These are phyloP conservation scores for Halcyon chelicuti DNA, from an alignment of 2,797 vertebrate genomes.

Conservation along the genomic window DNA sequence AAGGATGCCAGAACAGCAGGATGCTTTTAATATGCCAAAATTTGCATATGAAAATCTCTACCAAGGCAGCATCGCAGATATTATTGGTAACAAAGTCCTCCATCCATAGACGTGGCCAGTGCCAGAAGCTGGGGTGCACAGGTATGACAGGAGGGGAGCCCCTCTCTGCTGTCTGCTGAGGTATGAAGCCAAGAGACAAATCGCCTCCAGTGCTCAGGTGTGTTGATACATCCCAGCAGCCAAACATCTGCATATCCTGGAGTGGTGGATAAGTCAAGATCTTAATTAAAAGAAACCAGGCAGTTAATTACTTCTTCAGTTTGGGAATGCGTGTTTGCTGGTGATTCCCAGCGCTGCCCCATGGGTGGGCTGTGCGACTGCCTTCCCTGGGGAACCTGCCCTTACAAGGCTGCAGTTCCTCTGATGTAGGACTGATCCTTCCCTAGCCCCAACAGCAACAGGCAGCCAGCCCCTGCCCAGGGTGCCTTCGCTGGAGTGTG, in stretches of 20 bases:
- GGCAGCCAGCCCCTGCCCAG: not conserved
- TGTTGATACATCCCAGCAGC: constrained; percentile 39
- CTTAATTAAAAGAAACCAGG: constrained; percentile 44
- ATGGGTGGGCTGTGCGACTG: constrained; percentile 34
- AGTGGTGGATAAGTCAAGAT: constrained; percentile 43
- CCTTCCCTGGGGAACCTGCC: not conserved
- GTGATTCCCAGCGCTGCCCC: constrained; percentile 1
- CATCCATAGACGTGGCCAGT: not conserved
- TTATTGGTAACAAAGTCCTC: not conserved
- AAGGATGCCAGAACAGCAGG: not conserved
- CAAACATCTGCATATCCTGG: constrained; percentile 59
- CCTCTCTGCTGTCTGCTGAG: not conserved
- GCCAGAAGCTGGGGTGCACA: not conserved
- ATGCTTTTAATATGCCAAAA: not conserved
- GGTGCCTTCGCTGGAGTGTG: not conserved
- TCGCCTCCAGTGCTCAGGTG: constrained; percentile 65
- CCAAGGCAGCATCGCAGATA: not conserved
- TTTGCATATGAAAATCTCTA: constrained; percentile 14
- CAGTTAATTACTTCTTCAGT: constrained; percentile 2
- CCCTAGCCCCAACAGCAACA: rapidly evolving
- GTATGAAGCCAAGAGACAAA: not conserved
- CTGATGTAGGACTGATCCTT: not conserved
- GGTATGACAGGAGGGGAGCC: not conserved
- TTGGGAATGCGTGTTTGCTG: not conserved
- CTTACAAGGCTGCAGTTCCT: not conserved